A percentile compares a stretch with the other conserved stretches of the same genome.
Evolutionary conservation across 2,888 invertebrate species (phyloP).

Genomic region (Brachynemurus nebulosus): DNA sequence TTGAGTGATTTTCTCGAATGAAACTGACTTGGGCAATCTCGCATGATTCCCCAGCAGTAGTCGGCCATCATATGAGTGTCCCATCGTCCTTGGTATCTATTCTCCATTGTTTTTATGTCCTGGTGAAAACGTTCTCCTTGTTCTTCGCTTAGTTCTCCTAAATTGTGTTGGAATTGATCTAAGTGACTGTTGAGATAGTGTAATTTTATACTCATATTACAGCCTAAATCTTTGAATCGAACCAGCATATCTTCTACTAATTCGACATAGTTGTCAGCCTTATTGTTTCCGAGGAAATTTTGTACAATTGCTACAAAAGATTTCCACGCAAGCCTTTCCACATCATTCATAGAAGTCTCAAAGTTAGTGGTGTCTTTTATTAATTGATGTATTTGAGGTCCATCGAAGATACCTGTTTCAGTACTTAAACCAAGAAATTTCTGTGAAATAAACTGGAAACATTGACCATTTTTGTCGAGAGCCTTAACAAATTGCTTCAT

Average conservation of each 20-base stretch:
- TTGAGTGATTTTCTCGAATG: too few relatives aligned
- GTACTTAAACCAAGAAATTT: constrained; percentile 9
- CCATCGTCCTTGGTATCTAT: not conserved
- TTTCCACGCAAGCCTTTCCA: constrained; percentile 9
- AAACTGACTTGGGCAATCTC: too few relatives aligned
- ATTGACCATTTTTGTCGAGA: constrained; percentile 10
- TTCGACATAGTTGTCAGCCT: constrained; percentile 4
- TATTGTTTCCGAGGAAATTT: constrained; percentile 8
- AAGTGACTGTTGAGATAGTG: not conserved
- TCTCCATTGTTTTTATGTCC: not conserved
- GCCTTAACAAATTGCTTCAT: constrained; percentile 21
- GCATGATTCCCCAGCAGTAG: too few relatives aligned
- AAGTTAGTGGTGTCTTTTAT: constrained; percentile 7
- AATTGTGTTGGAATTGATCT: not conserved
- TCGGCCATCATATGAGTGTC: too few relatives aligned
- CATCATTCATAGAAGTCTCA: constrained; percentile 7
- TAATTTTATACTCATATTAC: too few relatives aligned
- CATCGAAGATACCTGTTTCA: constrained; percentile 7
- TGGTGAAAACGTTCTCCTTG: constrained; percentile 1
- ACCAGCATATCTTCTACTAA: not conserved
- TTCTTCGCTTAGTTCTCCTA: not conserved
- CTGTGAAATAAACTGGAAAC: constrained; percentile 8
- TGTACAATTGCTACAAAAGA: constrained; percentile 8
- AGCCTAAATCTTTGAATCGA: not conserved
- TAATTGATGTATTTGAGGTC: constrained; percentile 9